Evolutionary conservation across 2,888 invertebrate species (phyloP).

Genomic region (Acronicta psi): DNA sequence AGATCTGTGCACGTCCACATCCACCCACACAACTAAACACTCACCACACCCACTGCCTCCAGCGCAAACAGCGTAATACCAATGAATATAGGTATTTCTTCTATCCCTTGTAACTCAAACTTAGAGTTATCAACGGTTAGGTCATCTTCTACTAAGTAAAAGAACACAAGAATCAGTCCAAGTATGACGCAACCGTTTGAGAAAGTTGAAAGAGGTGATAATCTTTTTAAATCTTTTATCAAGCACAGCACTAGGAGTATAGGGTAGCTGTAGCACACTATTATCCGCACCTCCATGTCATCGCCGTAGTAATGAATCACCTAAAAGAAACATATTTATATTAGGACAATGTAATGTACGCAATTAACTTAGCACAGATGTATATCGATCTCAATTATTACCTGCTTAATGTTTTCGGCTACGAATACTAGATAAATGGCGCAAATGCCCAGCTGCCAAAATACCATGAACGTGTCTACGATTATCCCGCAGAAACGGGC

Average conservation of each 20-base stretch:
- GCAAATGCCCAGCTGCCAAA: slow-evolving; percentile 96
- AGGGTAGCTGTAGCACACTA: slow-evolving; percentile 89
- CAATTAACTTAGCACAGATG: too few relatives aligned
- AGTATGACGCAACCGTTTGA: slow-evolving; percentile 93
- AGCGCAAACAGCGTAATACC: slow-evolving; percentile 94
- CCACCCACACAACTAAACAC: not conserved
- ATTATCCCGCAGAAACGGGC: slow-evolving; percentile 82
- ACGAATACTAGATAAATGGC: slow-evolving; percentile 96
- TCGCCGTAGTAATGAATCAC: slow-evolving; percentile 81
- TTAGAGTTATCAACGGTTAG: slow-evolving; percentile 84
- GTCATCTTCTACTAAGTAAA: slow-evolving; percentile 91
- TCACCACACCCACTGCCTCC: slow-evolving; percentile 3
- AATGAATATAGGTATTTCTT: slow-evolving; percentile 93
- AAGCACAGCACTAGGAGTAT: slow-evolving; percentile 91
- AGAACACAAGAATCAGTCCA: slow-evolving; percentile 92
- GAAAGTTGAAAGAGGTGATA: slow-evolving; percentile 94
- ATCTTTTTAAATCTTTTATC: slow-evolving; percentile 91
- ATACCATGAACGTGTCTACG: slow-evolving; percentile 90
- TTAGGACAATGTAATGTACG: not conserved
- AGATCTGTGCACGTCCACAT: not conserved
- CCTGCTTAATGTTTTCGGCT: slow-evolving; percentile 91
- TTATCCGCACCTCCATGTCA: slow-evolving; percentile 79
- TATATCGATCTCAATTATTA: slow-evolving; percentile 52
- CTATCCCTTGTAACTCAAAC: slow-evolving; percentile 80
- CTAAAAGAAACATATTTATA: slow-evolving; percentile 63